Conservation (phyloP, 2,888 invertebrate species). For the Hemaris fuciformis region DNA sequence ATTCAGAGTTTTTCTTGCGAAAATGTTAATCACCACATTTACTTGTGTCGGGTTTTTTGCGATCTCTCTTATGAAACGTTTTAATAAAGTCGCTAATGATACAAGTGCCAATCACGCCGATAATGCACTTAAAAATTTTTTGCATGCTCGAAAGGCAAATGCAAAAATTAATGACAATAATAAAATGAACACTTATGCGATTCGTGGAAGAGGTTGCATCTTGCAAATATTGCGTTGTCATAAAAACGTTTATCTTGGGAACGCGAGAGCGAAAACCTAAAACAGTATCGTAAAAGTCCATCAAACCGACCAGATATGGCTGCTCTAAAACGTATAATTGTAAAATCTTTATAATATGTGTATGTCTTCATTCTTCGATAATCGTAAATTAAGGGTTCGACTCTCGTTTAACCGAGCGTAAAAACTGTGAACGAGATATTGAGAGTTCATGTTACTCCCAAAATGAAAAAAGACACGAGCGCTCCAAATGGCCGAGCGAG, state of each 20-base stretch:
- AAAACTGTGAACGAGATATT: slow-evolving; percentile 72
- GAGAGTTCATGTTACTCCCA: slow-evolving; percentile 74
- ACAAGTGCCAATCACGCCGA: slow-evolving; percentile 50
- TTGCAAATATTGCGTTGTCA: slow-evolving; percentile 37
- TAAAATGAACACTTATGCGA: slow-evolving; percentile 35
- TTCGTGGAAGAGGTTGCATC: slow-evolving; percentile 36
- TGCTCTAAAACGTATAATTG: slow-evolving; percentile 17
- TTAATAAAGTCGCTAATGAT: slow-evolving; percentile 61
- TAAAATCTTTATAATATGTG: slow-evolving; percentile 33
- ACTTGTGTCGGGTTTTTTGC: slow-evolving; percentile 51
- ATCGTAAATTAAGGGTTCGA: slow-evolving; percentile 72
- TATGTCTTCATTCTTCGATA: slow-evolving; percentile 70
- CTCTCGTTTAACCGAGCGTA: slow-evolving; percentile 71
- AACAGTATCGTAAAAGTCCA: slow-evolving; percentile 58
- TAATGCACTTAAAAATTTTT: slow-evolving; percentile 43
- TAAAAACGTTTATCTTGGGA: slow-evolving; percentile 46
- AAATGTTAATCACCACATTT: slow-evolving; percentile 69
- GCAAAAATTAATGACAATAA: slow-evolving; percentile 42
- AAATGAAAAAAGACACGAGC: slow-evolving; percentile 51
- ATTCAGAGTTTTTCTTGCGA: slow-evolving; percentile 55
- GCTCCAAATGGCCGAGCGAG: slow-evolving; percentile 16
- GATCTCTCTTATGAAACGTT: slow-evolving; percentile 54
- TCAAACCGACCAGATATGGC: slow-evolving; percentile 27
- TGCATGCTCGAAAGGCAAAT: slow-evolving; percentile 30
- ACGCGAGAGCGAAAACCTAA: slow-evolving; percentile 52